A percentile compares a stretch with the other conserved stretches of the same genome.
phyloP scores from a whole-genome alignment of 2,888 invertebrate genomes.

The Allophyes oxyacanthae region DNA sequence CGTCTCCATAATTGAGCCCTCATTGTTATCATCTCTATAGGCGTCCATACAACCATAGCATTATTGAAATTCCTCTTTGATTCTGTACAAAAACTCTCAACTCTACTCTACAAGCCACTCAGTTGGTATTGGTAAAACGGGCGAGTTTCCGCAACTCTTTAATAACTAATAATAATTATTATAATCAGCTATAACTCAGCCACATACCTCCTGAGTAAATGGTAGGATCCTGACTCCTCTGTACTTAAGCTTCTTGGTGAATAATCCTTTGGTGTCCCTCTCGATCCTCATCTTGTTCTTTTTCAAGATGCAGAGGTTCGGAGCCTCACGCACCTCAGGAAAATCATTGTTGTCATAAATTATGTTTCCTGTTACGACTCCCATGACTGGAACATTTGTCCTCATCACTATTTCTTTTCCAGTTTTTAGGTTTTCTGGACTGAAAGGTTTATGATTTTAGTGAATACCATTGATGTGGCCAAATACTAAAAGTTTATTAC shows the following conservation, averaged over 20 bases:
- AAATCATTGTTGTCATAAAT: slow-evolving; percentile 27
- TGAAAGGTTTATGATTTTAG: slow-evolving; percentile 55
- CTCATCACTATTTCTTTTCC: slow-evolving; percentile 71
- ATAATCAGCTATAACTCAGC: too few species aligned
- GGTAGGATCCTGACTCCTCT: slow-evolving; percentile 66
- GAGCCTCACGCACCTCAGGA: neutral
- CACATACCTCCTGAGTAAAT: slow-evolving; percentile 55
- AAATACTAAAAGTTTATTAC: too few species aligned
- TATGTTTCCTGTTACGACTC: slow-evolving; percentile 50
- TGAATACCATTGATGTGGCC: too few species aligned
- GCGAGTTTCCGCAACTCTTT: too few species aligned
- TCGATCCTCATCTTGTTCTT: slow-evolving; percentile 63
- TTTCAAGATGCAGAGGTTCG: slow-evolving; percentile 65
- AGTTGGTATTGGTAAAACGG: too few species aligned
- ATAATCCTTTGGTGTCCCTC: slow-evolving; percentile 61
- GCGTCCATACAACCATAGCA: too few species aligned
- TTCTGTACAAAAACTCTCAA: too few species aligned
- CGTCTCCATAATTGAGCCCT: too few species aligned
- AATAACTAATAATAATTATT: too few species aligned
- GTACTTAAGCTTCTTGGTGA: slow-evolving; percentile 72
- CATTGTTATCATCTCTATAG: too few species aligned
- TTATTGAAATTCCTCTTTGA: too few species aligned
- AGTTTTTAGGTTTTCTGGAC: slow-evolving; percentile 70
- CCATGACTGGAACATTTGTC: slow-evolving; percentile 59
- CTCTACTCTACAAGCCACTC: too few species aligned